phyloP scores from a whole-genome alignment of 2,888 invertebrate species.

The Cosmia trapezina region DNA sequence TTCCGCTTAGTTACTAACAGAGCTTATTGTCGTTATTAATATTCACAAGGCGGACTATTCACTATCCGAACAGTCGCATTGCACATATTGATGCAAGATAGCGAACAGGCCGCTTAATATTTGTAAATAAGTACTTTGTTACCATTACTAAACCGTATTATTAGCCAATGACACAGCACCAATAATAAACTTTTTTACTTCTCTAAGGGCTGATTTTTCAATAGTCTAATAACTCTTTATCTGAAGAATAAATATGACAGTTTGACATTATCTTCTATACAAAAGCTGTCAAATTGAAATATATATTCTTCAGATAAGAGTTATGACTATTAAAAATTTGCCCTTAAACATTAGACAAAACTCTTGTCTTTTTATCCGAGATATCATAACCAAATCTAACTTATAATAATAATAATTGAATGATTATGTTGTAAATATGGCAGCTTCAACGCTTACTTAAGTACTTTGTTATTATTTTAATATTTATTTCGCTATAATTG shows the following conservation, averaged over 20 bases:
- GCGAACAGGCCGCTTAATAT: slow-evolving; percentile 15
- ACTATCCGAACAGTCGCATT: slow-evolving; percentile 2
- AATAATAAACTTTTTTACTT: slow-evolving; percentile 12
- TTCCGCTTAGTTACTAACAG: slow-evolving; percentile 45
- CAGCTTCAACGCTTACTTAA: slow-evolving; percentile 72
- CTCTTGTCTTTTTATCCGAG: slow-evolving; percentile 17
- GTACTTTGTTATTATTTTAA: slow-evolving; percentile 70
- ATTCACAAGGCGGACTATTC: slow-evolving; percentile 18
- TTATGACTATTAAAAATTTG: too few relatives aligned
- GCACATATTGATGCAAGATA: neutral
- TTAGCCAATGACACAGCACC: slow-evolving; percentile 41
- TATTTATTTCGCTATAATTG: slow-evolving; percentile 63
- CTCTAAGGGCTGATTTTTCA: neutral
- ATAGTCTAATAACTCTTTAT: too few relatives aligned
- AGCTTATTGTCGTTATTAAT: slow-evolving; percentile 46
- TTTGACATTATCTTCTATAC: too few relatives aligned
- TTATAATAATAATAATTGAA: slow-evolving; percentile 55
- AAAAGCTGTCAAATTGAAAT: too few relatives aligned
- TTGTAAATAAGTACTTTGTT: slow-evolving; percentile 58
- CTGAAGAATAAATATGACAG: too few relatives aligned
- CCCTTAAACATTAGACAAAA: slow-evolving; percentile 21
- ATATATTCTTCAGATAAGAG: too few relatives aligned
- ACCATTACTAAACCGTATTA: slow-evolving; percentile 53
- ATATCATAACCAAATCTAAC: slow-evolving; percentile 69
- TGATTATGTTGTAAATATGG: slow-evolving; percentile 80